Conservation (phyloP, 2,797 vertebrate species). For the Amazona finschi region DNA sequence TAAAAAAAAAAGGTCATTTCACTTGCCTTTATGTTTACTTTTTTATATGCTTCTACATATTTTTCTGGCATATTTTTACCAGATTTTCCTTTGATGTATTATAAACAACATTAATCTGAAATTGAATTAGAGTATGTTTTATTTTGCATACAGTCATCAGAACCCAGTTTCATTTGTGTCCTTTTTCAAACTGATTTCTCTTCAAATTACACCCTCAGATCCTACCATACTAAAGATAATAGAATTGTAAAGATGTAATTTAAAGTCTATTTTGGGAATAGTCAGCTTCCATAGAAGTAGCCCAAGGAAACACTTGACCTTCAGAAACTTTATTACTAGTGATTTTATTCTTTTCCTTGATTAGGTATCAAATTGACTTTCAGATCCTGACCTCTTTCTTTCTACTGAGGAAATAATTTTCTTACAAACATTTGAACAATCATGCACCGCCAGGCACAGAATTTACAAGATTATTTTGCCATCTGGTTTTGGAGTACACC, state of each 20-base stretch:
- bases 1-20: neutral
- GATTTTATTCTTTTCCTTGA: neutral
- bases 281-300: neutral
- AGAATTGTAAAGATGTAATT: slow-evolving; percentile 28
- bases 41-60: neutral
- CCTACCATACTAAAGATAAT: neutral
- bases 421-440: neutral
- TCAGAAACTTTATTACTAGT: neutral
- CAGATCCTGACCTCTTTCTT: neutral
- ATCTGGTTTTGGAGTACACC: neutral
- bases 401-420: neutral
- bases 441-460: neutral
- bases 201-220: neutral
- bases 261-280: slow-evolving; percentile 18
- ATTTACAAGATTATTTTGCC: neutral
- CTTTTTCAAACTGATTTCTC: neutral
- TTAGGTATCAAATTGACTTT: neutral
- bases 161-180: neutral
- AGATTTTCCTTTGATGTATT: neutral
- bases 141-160: neutral
- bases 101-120: neutral
- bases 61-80: neutral
- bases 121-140: neutral
- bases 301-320: slow-evolving; percentile 26
- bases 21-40: neutral